These are phyloP conservation scores for Azemiops feae DNA, from an alignment of 2,113 vertebrate species.

Conservation along the genomic window DNA sequence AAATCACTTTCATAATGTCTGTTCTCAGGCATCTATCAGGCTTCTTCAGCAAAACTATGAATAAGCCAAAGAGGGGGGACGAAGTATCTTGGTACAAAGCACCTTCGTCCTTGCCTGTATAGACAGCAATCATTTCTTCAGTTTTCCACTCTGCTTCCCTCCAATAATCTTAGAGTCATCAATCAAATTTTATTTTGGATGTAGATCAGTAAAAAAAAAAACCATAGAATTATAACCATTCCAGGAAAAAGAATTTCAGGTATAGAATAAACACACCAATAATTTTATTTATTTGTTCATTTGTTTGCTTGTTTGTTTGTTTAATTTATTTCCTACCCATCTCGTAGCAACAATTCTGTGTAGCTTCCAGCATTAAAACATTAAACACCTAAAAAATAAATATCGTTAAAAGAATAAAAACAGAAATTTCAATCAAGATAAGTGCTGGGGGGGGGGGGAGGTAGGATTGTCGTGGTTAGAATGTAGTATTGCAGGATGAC, in stretches of 20 bases:
- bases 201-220: background rate
- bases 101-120: background rate
- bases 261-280: background rate
- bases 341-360: background rate
- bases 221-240: background rate
- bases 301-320: background rate
- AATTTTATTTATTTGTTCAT: background rate
- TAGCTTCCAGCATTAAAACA: background rate
- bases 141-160: background rate
- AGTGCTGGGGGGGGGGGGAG: background rate
- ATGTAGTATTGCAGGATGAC: background rate
- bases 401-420: background rate
- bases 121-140: background rate
- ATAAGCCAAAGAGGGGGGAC: background rate
- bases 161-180: background rate
- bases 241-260: background rate
- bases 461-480: background rate
- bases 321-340: background rate
- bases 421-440: background rate
- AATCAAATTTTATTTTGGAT: background rate
- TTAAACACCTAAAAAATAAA: background rate
- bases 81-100: background rate
- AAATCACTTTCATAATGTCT: background rate
- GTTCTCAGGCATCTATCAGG: background rate
- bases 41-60: background rate